Evolutionary conservation across 1,140 invertebrate genomes (phyloP), one percentile per base, ranked within the genome.

Genomic region (Triops longicaudatus): DNA sequence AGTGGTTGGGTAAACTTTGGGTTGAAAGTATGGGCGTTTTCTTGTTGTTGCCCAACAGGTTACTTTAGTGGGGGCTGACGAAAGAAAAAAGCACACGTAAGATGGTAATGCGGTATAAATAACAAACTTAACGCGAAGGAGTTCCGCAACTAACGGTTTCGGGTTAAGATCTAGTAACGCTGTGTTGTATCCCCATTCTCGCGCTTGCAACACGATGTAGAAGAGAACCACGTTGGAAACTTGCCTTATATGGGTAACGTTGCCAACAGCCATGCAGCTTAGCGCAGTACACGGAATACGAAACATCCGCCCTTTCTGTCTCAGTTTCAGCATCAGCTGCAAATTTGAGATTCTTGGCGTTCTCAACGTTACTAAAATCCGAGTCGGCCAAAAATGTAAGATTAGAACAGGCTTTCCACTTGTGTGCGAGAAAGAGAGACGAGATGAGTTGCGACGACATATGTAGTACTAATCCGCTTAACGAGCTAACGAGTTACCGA

Each of bases 271-370:
- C 14, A 37, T 37, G 7, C 31, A 63, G 44, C 50, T 63, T 63
- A 63, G 50, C 14, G 50, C 6, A 22, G 17, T 2, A 17, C 50
- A 63, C 50, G 14, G 22, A 63, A 63, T 63, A 63, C 50, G 50
- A 63, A 63, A 63, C 50, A 63, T 63, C 50, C 50, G 50, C 50
- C 50, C 50, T 63, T 63, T 63, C 50, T 12, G 50, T 63, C 50
- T 63, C 50, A 63, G 50, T 63, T 63, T 63, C 50, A 63, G 50
- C 50, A 63, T 63, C 50, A 63, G 50, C 50, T 63, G 50, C 50
- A 63, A 63, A 63, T 63, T 63, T 63, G 50, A 63, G 50, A 63
- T 63, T 63, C 50, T 63, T 63, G 17, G 14, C 50, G 22, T 63
- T 63, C 50, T 37, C 31, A 37, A 37, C 50, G 50, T 63, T n/a